Evolutionary conservation across 2,888 invertebrate genomes (phyloP).

Genomic region (Aleiodes alternator): DNA sequence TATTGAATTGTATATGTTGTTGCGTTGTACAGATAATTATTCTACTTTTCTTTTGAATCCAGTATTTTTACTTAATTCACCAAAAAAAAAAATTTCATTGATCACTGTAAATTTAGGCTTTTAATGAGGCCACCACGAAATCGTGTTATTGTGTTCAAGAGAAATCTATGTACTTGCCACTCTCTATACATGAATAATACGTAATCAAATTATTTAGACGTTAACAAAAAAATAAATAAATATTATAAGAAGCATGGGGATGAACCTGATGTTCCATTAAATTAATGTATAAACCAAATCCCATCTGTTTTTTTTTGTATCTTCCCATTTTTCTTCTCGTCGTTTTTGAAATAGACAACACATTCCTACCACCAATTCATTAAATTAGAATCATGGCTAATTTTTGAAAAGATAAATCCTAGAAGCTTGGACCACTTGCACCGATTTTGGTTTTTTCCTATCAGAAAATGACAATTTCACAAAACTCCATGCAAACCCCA

Average conservation of each 20-base stretch:
- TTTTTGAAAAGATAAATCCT: neutral
- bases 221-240: conserved; percentile 17
- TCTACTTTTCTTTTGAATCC: neutral
- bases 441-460: neutral
- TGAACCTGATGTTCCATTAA: neutral
- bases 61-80: neutral
- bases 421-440: neutral
- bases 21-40: too few relatives aligned
- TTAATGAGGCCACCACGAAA: conserved; percentile 19
- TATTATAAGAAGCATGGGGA: conserved; percentile 14
- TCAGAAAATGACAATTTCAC: neutral
- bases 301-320: too few relatives aligned
- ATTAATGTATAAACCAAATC: too few relatives aligned
- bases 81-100: neutral
- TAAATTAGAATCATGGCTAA: neutral
- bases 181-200: conserved; percentile 27
- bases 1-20: too few relatives aligned
- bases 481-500: too few relatives aligned
- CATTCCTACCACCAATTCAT: too few relatives aligned
- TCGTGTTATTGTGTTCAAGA: conserved; percentile 40
- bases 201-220: conserved; percentile 20
- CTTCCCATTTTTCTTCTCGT: too few relatives aligned
- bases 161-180: conserved; percentile 28
- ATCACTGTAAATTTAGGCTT: conserved; percentile 18
- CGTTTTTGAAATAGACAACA: neutral